A percentile compares a stretch with the other conserved stretches of the same genome.
phyloP scores from a whole-genome alignment of 2,888 invertebrate genomes.

The Ptilodon capucinus region DNA sequence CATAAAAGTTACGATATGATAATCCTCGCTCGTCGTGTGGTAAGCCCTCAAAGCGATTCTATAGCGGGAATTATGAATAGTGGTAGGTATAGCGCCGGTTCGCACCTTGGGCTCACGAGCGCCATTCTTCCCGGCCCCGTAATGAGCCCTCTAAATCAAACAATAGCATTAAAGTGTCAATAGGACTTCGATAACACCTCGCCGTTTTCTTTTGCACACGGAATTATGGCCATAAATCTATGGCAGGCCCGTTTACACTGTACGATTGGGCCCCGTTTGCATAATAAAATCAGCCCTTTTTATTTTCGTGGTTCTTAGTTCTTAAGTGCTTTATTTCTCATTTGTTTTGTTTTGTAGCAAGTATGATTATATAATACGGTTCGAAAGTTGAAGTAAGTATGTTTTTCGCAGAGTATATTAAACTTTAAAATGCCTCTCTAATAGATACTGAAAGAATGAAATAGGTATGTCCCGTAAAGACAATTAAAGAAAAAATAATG shows the following conservation, averaged over 20 bases:
- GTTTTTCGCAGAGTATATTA: too few relatives aligned
- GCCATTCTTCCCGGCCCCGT: conserved; percentile 68
- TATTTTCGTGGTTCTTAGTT: not conserved
- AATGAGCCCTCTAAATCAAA: conserved; percentile 82
- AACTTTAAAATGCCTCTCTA: too few relatives aligned
- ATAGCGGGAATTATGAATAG: conserved; percentile 59
- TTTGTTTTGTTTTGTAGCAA: not conserved
- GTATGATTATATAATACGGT: not conserved
- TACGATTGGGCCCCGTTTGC: conserved; percentile 39
- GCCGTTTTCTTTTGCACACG: conserved; percentile 76
- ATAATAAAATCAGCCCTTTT: conserved; percentile 5
- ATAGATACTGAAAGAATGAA: too few relatives aligned
- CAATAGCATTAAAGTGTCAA: conserved; percentile 83
- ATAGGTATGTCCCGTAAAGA: too few relatives aligned
- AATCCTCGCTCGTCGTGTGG: not conserved
- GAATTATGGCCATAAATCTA: conserved; percentile 78
- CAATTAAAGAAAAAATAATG: too few relatives aligned
- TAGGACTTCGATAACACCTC: conserved; percentile 76
- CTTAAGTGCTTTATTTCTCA: not conserved
- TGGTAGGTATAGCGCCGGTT: conserved; percentile 44
- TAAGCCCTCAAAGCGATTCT: conserved; percentile 31
- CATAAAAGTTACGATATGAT: not conserved
- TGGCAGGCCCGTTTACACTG: conserved; percentile 54
- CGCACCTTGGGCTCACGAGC: conserved; percentile 64
- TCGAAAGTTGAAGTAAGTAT: too few relatives aligned